A percentile compares a stretch with the other conserved stretches of the same genome.
phyloP scores from a whole-genome alignment of 2,888 invertebrate species.

The Agrotis puta region DNA sequence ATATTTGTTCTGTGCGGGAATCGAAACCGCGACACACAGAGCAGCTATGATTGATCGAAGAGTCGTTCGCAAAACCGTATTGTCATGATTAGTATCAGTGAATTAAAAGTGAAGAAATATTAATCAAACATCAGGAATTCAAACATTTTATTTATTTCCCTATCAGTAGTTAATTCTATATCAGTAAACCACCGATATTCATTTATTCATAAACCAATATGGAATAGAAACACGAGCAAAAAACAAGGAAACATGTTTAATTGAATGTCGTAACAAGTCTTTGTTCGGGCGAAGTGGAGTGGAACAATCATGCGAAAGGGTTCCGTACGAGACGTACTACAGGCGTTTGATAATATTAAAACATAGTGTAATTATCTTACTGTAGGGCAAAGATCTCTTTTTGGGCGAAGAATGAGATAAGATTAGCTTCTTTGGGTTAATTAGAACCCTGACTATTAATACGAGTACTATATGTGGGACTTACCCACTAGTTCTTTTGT shows the following conservation, averaged over 20 bases:
- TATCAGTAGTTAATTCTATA: conserved; percentile 5
- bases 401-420: background rate
- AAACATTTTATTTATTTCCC: conserved; percentile 4
- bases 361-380: background rate
- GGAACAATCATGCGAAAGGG: conserved; percentile 60
- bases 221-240: conserved; percentile 51
- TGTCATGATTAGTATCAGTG: too few relatives aligned
- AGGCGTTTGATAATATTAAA: conserved; percentile 33
- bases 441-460: too few relatives aligned
- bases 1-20: too few relatives aligned
- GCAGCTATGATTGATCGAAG: too few relatives aligned
- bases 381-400: background rate
- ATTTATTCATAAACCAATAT: conserved; percentile 48
- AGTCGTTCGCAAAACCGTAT: too few relatives aligned
- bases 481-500: too few relatives aligned
- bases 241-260: conserved; percentile 61
- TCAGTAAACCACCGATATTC: conserved; percentile 25
- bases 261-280: conserved; percentile 61
- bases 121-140: background rate
- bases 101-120: background rate
- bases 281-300: conserved; percentile 60
- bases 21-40: too few relatives aligned
- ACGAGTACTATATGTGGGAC: too few relatives aligned
- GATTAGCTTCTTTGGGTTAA: too few relatives aligned
- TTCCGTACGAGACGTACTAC: conserved; percentile 33